Evolutionary conservation across 2,797 vertebrate genomes (phyloP).

Genomic region (Apodemus agrarius): DNA sequence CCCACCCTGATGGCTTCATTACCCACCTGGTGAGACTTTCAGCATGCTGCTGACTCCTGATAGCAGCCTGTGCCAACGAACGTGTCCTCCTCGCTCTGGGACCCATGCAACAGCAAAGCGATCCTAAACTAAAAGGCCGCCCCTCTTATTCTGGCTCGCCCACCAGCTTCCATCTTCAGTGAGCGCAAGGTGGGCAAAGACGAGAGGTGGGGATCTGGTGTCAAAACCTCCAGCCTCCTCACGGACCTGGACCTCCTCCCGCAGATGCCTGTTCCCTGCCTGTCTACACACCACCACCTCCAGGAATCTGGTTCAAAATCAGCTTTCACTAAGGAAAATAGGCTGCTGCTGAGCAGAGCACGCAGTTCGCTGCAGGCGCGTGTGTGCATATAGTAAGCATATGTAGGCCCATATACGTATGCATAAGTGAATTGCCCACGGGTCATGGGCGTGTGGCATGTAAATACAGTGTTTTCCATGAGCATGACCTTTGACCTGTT

Average conservation of each 20-base stretch:
- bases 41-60: no score
- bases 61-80: no score
- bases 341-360: neutral
- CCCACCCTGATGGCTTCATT: neutral
- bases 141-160: neutral
- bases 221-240: neutral
- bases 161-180: neutral
- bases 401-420: neutral
- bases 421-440: no score
- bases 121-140: neutral
- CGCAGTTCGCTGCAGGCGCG: no score
- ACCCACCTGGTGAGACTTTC: fast-evolving
- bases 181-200: neutral
- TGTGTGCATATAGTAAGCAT: neutral
- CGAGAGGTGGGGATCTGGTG: fast-evolving
- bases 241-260: neutral
- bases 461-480: neutral
- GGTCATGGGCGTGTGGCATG: neutral
- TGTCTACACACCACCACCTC: no score
- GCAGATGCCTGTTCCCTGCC: no score
- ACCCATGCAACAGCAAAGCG: fast-evolving
- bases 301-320: no score
- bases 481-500: neutral
- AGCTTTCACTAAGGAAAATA: neutral
- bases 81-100: neutral